Percentiles rank a stretch among this genome's conserved stretches.
Evolutionary conservation across 1,140 invertebrate species (phyloP).

Genomic region (Drosophila lacteicornis): DNA sequence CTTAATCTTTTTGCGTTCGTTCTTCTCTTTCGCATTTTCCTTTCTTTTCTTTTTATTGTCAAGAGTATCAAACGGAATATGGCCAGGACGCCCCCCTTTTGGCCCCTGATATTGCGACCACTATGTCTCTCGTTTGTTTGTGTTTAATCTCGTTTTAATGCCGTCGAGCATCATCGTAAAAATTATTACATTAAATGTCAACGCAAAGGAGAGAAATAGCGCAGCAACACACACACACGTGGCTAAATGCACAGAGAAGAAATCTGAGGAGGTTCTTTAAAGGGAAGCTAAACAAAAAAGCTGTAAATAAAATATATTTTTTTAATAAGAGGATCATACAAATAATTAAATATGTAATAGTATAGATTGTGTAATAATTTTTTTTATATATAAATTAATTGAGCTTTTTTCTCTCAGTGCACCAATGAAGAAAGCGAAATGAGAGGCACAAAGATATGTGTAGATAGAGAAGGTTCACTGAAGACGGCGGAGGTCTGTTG

Average conservation of each 20-base stretch:
- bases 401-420: background rate
- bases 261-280: background rate
- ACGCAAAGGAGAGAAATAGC: constrained; percentile 56
- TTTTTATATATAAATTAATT: no score
- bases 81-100: constrained; percentile 9
- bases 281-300: accelerated
- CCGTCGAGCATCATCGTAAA: constrained; percentile 82
- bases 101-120: constrained; percentile 31
- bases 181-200: constrained; percentile 83
- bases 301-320: no score
- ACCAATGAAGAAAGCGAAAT: constrained; percentile 10
- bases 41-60: constrained; percentile 61
- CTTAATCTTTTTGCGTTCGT: constrained; percentile 42
- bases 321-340: no score
- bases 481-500: constrained; percentile 54
- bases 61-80: constrained; percentile 75
- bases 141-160: constrained; percentile 82
- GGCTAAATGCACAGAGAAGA: constrained; percentile 10
- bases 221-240: constrained; percentile 26
- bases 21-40: background rate
- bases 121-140: constrained; percentile 71
- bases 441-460: constrained; percentile 31
- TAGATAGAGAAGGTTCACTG: constrained; percentile 41
- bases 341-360: no score
- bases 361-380: no score